A percentile compares a stretch with the other conserved stretches of the same genome.
These are phyloP conservation scores for Zaprionus vittiger DNA, from an alignment of 1,140 invertebrate genomes.

Conservation along the genomic window DNA sequence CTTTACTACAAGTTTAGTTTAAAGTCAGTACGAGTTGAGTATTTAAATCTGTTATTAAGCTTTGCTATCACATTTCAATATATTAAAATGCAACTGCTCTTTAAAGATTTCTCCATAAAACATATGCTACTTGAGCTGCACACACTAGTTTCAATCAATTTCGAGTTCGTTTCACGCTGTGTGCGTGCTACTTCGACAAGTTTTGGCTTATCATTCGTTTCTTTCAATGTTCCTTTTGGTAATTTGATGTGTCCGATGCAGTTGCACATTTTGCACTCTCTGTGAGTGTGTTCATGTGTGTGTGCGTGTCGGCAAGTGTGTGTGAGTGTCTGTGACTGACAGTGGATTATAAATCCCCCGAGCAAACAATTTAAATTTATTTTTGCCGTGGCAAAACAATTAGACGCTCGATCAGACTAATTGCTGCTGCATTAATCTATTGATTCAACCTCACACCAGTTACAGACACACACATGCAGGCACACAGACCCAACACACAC, in stretches of 20 bases:
- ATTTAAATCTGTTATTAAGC: neutral
- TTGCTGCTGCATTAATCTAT: constrained; percentile 72
- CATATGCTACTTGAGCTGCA: neutral
- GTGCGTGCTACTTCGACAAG: constrained; percentile 7
- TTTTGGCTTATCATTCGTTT: constrained; percentile 25
- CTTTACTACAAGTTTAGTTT: too few species aligned
- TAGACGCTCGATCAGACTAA: constrained; percentile 72
- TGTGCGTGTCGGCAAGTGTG: neutral
- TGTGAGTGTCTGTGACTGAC: constrained; percentile 23
- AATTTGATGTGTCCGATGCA: constrained; percentile 38
- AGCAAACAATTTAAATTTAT: constrained; percentile 59
- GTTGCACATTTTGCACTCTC: neutral
- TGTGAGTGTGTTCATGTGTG: neutral
- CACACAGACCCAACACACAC: neutral
- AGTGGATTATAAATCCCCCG: constrained; percentile 64
- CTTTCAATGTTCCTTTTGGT: constrained; percentile 9
- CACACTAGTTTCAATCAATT: constrained; percentile 9
- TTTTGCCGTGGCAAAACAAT: constrained; percentile 63
- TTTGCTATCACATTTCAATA: neutral
- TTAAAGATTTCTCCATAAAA: neutral
- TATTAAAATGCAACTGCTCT: neutral
- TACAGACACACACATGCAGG: neutral
- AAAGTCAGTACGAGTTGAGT: too few species aligned
- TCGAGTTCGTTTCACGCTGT: neutral
- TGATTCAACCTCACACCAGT: constrained; percentile 40